Conservation (phyloP, 2,888 invertebrate genomes). For the Acronicta aceris region DNA sequence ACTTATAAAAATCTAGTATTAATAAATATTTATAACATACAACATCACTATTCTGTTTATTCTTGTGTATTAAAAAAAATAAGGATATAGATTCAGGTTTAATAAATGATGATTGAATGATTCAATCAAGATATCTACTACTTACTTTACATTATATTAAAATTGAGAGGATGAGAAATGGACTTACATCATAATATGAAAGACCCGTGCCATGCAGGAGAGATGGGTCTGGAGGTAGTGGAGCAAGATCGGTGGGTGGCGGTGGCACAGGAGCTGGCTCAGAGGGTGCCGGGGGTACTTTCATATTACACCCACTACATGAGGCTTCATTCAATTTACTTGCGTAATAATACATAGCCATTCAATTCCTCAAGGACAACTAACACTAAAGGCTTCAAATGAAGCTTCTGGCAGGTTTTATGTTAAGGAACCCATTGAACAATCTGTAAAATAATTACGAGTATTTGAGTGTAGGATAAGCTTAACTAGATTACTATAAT, state of each 20-base stretch:
- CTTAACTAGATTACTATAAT: background rate
- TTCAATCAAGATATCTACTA: too few species aligned
- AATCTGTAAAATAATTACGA: slow-evolving; percentile 55
- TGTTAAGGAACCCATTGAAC: slow-evolving; percentile 69
- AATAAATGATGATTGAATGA: too few species aligned
- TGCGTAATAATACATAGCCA: slow-evolving; percentile 93
- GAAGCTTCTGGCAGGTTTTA: slow-evolving; percentile 64
- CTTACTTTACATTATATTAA: too few species aligned
- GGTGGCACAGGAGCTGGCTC: slow-evolving; percentile 76
- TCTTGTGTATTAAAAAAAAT: too few species aligned
- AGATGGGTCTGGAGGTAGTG: slow-evolving; percentile 75
- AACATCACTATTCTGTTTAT: too few species aligned
- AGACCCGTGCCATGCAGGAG: slow-evolving; percentile 80
- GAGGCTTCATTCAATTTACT: slow-evolving; percentile 91
- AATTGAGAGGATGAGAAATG: slow-evolving; percentile 8
- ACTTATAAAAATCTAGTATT: background rate
- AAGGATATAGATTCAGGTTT: too few species aligned
- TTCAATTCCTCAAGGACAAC: slow-evolving; percentile 77
- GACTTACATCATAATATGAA: slow-evolving; percentile 84
- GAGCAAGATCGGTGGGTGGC: slow-evolving; percentile 75
- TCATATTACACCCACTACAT: slow-evolving; percentile 88
- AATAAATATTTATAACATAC: too few species aligned
- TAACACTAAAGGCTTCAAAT: slow-evolving; percentile 62
- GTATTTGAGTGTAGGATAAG: background rate
- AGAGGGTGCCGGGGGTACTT: slow-evolving; percentile 79